These are phyloP conservation scores for Meandrina meandrites DNA, from an alignment of 92 coral and sea anemone species.

Conservation along the genomic window DNA sequence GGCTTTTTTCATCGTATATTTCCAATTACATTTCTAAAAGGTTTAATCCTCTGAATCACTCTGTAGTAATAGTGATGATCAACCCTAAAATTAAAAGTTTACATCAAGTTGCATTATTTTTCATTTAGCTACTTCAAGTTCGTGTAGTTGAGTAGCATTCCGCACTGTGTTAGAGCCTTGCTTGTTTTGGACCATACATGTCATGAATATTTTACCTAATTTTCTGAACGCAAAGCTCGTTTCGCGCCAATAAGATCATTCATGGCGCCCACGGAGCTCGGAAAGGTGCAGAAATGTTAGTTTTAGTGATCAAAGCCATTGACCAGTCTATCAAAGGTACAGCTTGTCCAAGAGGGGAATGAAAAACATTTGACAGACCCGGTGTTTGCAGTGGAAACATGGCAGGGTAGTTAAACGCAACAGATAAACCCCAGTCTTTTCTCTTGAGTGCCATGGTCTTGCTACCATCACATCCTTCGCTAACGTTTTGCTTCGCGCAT, in stretches of 20 bases:
- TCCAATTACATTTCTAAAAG: conserved; percentile 14
- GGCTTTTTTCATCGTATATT: neutral
- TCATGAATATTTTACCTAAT: conserved; percentile 45
- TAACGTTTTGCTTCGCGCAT: neutral
- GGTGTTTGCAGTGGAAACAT: conserved; percentile 22
- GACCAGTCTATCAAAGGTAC: conserved; percentile 37
- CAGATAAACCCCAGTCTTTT: conserved; percentile 17
- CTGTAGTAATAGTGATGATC: neutral
- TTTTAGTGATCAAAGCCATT: conserved; percentile 33
- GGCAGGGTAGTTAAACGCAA: conserved; percentile 16
- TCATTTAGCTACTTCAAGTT: too few relatives aligned
- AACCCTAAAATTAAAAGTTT: neutral
- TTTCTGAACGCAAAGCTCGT: conserved; percentile 50
- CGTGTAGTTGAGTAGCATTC: neutral
- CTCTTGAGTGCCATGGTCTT: neutral
- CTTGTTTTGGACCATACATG: neutral
- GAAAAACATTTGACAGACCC: conserved; percentile 13
- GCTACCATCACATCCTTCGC: neutral
- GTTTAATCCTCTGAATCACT: conserved; percentile 8
- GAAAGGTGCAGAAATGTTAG: conserved; percentile 40
- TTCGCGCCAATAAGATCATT: conserved; percentile 15
- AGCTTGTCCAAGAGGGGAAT: neutral
- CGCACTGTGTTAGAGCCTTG: neutral
- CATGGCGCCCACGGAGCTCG: conserved; percentile 46
- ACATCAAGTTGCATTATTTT: neutral